Evolutionary conservation across 2,113 vertebrate species (phyloP).

Genomic region (Noctilio leporinus): DNA sequence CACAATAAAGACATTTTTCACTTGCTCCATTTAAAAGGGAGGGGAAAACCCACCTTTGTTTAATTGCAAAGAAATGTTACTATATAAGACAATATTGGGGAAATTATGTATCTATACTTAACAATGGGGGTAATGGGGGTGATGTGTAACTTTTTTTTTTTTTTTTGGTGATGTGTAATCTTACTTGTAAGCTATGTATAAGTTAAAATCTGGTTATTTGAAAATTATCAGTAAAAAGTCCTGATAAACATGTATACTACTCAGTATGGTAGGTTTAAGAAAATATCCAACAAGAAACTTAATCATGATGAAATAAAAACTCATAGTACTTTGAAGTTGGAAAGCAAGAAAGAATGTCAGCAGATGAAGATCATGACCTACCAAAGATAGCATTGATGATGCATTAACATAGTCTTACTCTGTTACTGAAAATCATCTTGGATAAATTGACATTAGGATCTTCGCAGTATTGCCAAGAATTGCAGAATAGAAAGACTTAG

Average conservation of each 20-base stretch:
- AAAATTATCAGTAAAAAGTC: neutral
- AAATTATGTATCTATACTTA: neutral
- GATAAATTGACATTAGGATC: neutral
- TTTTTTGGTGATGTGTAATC: neutral
- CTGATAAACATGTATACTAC: neutral
- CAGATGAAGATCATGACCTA: neutral
- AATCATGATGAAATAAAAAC: neutral
- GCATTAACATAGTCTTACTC: neutral
- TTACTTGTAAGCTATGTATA: neutral
- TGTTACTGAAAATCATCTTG: neutral
- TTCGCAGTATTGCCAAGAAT: neutral
- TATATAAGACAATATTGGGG: neutral
- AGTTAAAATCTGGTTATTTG: neutral
- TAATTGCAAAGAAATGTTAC: neutral
- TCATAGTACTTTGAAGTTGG: neutral
- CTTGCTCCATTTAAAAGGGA: neutral
- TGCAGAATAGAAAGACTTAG: neutral
- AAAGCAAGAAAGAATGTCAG: neutral
- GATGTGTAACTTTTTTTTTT: too few species aligned
- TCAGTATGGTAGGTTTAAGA: neutral
- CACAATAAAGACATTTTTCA: neutral
- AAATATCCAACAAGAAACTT: neutral
- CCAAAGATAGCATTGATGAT: neutral
- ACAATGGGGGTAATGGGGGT: too few species aligned
- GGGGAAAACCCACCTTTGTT: neutral